These are phyloP conservation scores for Cantharis rustica DNA, from an alignment of 2,888 invertebrate species.

Conservation along the genomic window DNA sequence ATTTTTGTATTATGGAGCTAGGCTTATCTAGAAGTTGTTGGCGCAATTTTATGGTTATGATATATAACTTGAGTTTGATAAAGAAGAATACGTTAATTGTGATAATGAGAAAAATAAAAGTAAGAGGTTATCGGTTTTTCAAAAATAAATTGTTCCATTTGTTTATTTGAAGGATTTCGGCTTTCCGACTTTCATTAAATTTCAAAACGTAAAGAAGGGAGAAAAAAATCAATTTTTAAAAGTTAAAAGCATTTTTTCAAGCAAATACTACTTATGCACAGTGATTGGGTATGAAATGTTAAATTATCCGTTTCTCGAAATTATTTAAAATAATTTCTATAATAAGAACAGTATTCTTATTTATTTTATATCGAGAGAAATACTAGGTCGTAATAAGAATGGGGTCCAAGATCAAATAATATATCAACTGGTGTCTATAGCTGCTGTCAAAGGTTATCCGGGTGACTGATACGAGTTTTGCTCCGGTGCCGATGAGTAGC, in stretches of 20 bases:
- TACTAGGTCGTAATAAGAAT: slow-evolving; percentile 16
- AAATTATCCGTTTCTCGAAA: neutral
- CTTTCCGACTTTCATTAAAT: neutral
- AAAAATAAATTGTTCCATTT: neutral
- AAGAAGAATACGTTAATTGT: neutral
- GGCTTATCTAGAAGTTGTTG: neutral
- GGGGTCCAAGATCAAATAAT: slow-evolving; percentile 25
- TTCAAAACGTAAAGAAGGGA: neutral
- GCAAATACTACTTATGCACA: neutral
- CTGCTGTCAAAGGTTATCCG: slow-evolving; percentile 33
- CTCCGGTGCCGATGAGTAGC: slow-evolving; percentile 29
- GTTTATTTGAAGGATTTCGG: neutral
- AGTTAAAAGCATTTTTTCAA: too few species aligned
- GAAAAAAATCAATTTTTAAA: neutral
- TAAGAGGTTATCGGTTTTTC: neutral
- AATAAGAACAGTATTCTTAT: neutral
- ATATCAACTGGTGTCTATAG: slow-evolving; percentile 21
- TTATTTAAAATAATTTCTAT: neutral
- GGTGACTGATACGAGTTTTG: slow-evolving; percentile 29
- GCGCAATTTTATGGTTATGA: neutral
- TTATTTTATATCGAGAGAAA: neutral
- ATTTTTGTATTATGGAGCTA: neutral
- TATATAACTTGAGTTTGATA: neutral
- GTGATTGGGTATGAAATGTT: neutral
- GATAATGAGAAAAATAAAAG: neutral